phyloP scores from a whole-genome alignment of 1,140 invertebrate species.

The Maconellicoccus hirsutus region DNA sequence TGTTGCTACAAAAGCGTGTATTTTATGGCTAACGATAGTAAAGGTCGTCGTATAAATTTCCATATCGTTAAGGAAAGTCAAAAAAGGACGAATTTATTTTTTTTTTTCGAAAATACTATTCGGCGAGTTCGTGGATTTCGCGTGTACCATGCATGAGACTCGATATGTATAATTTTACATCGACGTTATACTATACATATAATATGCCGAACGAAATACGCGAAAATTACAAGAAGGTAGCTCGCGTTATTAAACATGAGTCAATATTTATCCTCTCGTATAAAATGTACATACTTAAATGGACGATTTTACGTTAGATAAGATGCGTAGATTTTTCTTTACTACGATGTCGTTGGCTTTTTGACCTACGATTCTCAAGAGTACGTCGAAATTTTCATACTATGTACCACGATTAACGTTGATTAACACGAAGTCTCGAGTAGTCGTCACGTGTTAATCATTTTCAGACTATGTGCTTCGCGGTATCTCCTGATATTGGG shows the following conservation, averaged over 20 bases:
- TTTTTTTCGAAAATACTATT: neutral
- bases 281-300: neutral
- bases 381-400: no score
- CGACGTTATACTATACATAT: no score
- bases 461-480: no score
- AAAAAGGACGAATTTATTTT: slow-evolving; percentile 7
- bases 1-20: neutral
- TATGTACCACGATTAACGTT: no score
- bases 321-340: neutral
- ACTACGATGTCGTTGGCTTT: neutral
- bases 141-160: no score
- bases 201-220: no score
- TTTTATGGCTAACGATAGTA: neutral
- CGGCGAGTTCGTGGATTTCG: no score
- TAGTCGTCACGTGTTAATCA: no score
- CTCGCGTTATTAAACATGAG: neutral
- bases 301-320: neutral
- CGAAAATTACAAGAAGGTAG: no score
- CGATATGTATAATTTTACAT: no score
- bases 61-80: slow-evolving; percentile 3
- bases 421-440: no score
- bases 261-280: neutral
- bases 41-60: neutral
- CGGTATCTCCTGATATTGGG: no score
- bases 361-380: neutral